Percentiles rank a stretch among this genome's conserved stretches.
Conservation (phyloP, 2,888 invertebrate genomes). For the Cinara cedri region DNA sequence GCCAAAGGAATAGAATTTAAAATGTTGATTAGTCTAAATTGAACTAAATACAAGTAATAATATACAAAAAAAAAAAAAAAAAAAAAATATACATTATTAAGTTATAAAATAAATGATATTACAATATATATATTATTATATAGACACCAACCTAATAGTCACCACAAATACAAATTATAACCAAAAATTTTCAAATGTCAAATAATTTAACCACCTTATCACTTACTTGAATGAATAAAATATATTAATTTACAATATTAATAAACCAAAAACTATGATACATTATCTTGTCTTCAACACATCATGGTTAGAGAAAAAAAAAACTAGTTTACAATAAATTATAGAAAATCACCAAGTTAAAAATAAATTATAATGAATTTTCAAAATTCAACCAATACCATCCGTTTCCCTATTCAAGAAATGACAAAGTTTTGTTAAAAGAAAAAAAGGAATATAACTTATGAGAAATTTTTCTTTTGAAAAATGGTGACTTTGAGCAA, state of each 20-base stretch:
- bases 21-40: slow-evolving; percentile 46
- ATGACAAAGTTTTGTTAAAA: slow-evolving; percentile 27
- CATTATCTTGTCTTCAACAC: slow-evolving; percentile 47
- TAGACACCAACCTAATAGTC: slow-evolving; percentile 53
- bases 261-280: slow-evolving; percentile 40
- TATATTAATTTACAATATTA: slow-evolving; percentile 43
- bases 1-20: slow-evolving; percentile 45
- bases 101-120: slow-evolving; percentile 53
- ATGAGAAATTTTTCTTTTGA: slow-evolving; percentile 26
- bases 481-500: slow-evolving; percentile 38
- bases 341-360: slow-evolving; percentile 51
- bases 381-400: slow-evolving; percentile 46
- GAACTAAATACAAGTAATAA: slow-evolving; percentile 44
- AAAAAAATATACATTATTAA: slow-evolving; percentile 45
- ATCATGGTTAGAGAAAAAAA: slow-evolving; percentile 45
- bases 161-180: slow-evolving; percentile 51
- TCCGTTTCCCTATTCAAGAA: slow-evolving; percentile 46
- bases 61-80: slow-evolving; percentile 38
- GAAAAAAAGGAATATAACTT: slow-evolving; percentile 28
- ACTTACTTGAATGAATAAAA: slow-evolving; percentile 12
- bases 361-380: slow-evolving; percentile 51
- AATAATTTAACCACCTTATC: slow-evolving; percentile 35
- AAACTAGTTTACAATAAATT: slow-evolving; percentile 51
- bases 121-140: slow-evolving; percentile 37
- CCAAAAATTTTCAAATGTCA: slow-evolving; percentile 29